Evolutionary conservation across 1,140 invertebrate species (phyloP), one percentile per base, ranked within the genome.

Genomic region (Bombyx mandarina): DNA sequence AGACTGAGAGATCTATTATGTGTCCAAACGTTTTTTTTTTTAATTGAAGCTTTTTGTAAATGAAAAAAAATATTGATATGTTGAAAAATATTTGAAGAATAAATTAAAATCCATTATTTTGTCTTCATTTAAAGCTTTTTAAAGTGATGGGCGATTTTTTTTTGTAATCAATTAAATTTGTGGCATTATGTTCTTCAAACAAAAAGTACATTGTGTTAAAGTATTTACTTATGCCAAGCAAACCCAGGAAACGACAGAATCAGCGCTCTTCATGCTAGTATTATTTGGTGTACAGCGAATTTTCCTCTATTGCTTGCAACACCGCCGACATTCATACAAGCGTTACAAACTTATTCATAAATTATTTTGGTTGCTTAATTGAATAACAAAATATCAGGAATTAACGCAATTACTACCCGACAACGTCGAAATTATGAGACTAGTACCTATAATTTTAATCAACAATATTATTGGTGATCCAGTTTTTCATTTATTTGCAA

Each of bases 1-100:
- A 35, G 26, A 35, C 76, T 70, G 67, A 75, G 79, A 83, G 80
- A 83, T 83, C 80, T 82, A 66, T 43, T 35, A n/a, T 55, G 22
- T 26, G 6, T 48, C 49, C n/a, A 12, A 47, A 43, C 43, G 12
- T 18, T 18, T 18, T 12, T 69, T 57, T 69, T 67, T 60, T 63
- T 55, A 43, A 60, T 65, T 66, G 61, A 67, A 35, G 63, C 62
- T 66, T 71, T 66, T 61, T 71, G 52, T n/a, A 57, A 56, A 18
- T 51, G 52, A 58, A 54, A 45, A 57, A 55, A 46, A 43, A 49
- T 45, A n/a, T 18, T 59, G 56, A 62, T 56, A 60, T 62, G 55
- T 59, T 56, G 12, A 48, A 47, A 50, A 62, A 62, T 45, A 45
- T 42, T 8, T 51, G 54, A 47, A 8, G 7, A 35, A 35, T 35